Base-by-base conservation (phyloP, 2,888 invertebrate species). In the Cremastobaeus sp. region DNA sequence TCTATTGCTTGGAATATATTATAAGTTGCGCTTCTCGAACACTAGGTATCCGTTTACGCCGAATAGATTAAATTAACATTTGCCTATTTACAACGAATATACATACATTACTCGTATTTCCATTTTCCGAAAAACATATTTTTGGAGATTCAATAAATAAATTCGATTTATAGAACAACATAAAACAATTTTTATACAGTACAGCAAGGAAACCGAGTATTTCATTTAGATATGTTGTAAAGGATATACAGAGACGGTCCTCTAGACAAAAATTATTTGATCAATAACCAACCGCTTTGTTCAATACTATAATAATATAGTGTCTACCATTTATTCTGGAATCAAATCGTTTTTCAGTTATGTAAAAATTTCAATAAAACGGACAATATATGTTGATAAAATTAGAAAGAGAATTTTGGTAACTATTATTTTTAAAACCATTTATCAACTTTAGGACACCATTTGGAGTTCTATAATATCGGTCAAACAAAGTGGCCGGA, bases 1-100 rank as follows among this genome's bases (percentile, higher is more conserved):
- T 80, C 83, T 85, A 86, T 86, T 86, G 86, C 85, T 86, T 86
- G 82, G 82, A 84, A 86, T 83, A 69, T 71, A 76, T 66, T 55
- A 70, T 74, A 52, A 82, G 82, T 80, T 82, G 81, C 81, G 79
- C 80, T 79, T 76, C 78, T 82, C 85, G 84, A 83, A 83, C 83
- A 84, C 82, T 83, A 81, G 81, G 82, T 82, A 77, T 81, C 74
- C 78, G 76, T 74, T 77, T 79, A 78, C 77, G 79, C 79, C 77
- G 79, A 75, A 77, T 79, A 74, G 76, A 76, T 80, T 78, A 79
- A 79, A 79, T 79, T 78, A 81, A 79, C 77, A 78, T 78, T 79
- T 77, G 77, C 18, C 68, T 75, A 75, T 75, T 71, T 75, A 75
- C 75, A 75, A 71, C 60, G 43, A 71, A 75, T 75, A 75, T 86